phyloP scores from a whole-genome alignment of 2,888 invertebrate genomes.

The Erebia palarica region DNA sequence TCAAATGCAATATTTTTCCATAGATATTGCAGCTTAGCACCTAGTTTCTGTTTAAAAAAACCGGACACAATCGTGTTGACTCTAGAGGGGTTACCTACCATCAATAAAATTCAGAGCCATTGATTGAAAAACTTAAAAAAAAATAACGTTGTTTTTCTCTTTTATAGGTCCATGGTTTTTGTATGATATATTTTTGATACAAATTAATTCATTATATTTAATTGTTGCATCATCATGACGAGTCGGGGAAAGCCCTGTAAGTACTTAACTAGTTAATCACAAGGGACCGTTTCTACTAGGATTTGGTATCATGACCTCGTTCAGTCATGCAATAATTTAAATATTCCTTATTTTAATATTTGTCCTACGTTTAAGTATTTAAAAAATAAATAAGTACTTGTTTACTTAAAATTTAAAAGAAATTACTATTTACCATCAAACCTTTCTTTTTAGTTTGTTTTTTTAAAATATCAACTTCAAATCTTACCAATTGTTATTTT shows the following conservation, averaged over 20 bases:
- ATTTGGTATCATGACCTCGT: background rate
- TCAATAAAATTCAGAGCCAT: conserved; percentile 1
- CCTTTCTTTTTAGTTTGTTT: no score
- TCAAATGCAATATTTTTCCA: background rate
- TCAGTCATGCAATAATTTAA: background rate
- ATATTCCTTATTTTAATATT: no score
- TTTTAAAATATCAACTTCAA: background rate
- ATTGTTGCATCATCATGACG: background rate
- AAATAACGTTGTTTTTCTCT: background rate
- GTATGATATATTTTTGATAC: background rate
- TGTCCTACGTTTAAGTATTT: background rate
- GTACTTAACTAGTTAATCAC: background rate
- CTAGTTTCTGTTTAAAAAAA: background rate
- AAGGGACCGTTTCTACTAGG: background rate
- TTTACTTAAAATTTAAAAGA: no score
- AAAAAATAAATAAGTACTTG: background rate
- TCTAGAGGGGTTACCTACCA: background rate
- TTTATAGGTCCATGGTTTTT: background rate
- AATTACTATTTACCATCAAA: no score
- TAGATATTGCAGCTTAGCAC: background rate
- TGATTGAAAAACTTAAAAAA: conserved; percentile 13
- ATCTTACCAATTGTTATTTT: no score
- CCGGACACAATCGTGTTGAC: background rate
- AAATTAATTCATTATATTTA: background rate
- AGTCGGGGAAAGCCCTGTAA: background rate